Conservation (phyloP, 2,888 invertebrate genomes). For the Ecliptopera silaceata region DNA sequence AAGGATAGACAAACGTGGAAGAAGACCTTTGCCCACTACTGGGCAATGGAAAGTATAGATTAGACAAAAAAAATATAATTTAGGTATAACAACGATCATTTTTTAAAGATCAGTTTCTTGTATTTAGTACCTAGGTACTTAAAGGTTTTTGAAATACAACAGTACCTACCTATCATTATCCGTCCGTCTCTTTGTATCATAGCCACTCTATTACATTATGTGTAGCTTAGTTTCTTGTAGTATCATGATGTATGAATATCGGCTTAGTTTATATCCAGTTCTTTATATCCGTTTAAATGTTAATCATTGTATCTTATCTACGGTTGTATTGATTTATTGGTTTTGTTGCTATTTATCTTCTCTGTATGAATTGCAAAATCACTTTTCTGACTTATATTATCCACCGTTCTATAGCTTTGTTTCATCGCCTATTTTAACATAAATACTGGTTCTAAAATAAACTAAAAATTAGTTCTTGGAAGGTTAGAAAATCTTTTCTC, state of each 20-base stretch:
- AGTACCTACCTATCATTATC: not conserved
- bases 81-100: not conserved
- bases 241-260: constrained; percentile 36
- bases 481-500: constrained; percentile 38
- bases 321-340: constrained; percentile 19
- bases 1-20: too few species aligned
- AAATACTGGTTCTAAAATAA: not conserved
- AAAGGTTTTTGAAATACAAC: not conserved
- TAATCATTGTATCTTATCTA: constrained; percentile 14
- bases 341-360: constrained; percentile 15
- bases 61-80: too few species aligned
- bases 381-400: constrained; percentile 5
- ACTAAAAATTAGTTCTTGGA: constrained; percentile 11
- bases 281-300: constrained; percentile 14
- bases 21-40: too few species aligned
- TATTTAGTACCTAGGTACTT: not conserved
- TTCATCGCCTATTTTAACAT: constrained; percentile 11
- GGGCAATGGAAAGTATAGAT: too few species aligned
- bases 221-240: constrained; percentile 35
- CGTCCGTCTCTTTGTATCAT: not conserved
- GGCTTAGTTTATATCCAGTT: constrained; percentile 20
- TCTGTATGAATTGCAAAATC: constrained; percentile 19
- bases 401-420: constrained; percentile 2
- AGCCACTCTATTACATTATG: constrained; percentile 27
- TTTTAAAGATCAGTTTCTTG: not conserved